Evolutionary conservation across 2,888 invertebrate species (phyloP).

Genomic region (Pseudanteris insignis): DNA sequence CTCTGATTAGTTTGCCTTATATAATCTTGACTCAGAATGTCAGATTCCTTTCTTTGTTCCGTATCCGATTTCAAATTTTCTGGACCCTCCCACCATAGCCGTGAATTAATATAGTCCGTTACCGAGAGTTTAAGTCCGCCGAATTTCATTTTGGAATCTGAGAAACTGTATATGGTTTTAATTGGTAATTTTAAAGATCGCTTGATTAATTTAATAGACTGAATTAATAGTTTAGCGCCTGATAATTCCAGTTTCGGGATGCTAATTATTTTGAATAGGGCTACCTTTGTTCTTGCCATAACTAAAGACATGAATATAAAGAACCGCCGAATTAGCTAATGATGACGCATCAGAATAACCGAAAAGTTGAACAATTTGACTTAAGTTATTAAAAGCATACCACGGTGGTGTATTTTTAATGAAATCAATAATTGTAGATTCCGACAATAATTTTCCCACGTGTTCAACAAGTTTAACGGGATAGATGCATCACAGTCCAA

Average conservation of each 20-base stretch:
- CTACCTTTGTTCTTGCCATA: constrained; percentile 6
- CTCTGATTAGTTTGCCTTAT: too few relatives aligned
- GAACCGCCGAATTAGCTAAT: neutral
- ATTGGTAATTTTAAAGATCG: neutral
- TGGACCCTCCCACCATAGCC: constrained; percentile 10
- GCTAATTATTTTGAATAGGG: neutral
- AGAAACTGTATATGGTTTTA: neutral
- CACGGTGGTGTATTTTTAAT: neutral
- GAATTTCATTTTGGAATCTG: constrained; percentile 4
- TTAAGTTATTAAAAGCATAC: neutral
- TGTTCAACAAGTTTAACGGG: neutral
- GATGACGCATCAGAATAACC: constrained; percentile 8
- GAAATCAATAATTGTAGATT: neutral
- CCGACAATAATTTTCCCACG: neutral
- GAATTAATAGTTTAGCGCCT: neutral
- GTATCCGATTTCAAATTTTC: neutral
- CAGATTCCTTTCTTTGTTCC: constrained; percentile 4
- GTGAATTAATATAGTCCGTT: neutral
- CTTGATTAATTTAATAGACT: neutral
- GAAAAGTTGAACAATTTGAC: neutral
- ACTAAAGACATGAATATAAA: neutral
- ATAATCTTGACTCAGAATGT: too few relatives aligned
- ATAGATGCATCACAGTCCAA: neutral
- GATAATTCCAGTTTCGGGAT: constrained; percentile 2
- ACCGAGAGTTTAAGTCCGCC: constrained; percentile 3